Base-by-base conservation (phyloP, 2,888 invertebrate genomes). In the Dermolepida albohirtum region DNA sequence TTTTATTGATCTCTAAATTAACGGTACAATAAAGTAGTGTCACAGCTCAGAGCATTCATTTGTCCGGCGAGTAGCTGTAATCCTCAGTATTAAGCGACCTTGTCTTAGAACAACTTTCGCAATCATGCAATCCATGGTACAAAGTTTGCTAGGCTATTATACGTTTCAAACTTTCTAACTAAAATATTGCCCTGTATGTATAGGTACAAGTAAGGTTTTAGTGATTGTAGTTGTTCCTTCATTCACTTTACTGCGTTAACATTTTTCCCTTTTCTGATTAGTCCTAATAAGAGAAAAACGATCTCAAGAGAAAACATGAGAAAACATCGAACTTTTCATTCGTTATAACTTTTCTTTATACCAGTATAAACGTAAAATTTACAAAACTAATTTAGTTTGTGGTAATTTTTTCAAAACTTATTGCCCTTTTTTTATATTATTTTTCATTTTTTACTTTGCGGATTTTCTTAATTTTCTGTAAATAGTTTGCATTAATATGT, bases 201-300 rank as follows among this genome's bases (percentile, higher is more conserved):
- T 69, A 71, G 65, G 64, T 66, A 71, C 68, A 68, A 66, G 68
- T 59, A 70, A 68, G 64, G 68, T 57, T 68, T 68, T 71, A 68
- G 70, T 64, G 68, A 62, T 68, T 71, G 51, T 63, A 57, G 57
- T 57, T 57, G 57, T 57, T 57, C 44, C 27, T 43, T 44, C 57
- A 44, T 57, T 27, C 57, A 44, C 57, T 57, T 57, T 57, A 57
- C 43, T 57, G 57, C 57, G 57, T 57, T 57, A 44, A 57, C 57
- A 43, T 43, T 57, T 57, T 57, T 57, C 57, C 44, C 57, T 57
- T 57, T 34, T 44, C 57, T 57, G 57, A 57, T 57, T 57, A 57
- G 34, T 34, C 14, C 44, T 57, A 44, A 27, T 41, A 43, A 43
- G 57, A 27, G 57, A 44, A 57, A 57, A 57, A 57, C 57, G 57